Evolutionary conservation across 2,797 vertebrate genomes (phyloP).

Genomic region (Anniella stebbinsi): DNA sequence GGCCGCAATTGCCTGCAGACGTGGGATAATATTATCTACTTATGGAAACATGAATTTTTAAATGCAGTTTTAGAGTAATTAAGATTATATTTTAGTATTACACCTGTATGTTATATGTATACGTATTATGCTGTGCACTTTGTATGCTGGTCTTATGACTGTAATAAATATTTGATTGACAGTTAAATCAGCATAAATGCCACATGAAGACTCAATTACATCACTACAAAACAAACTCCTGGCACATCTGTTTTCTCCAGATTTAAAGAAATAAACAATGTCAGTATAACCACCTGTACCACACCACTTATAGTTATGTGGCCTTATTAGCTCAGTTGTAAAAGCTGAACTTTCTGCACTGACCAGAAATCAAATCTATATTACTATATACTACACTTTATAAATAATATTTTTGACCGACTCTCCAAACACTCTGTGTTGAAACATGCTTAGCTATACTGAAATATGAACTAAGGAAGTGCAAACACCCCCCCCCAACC

Average conservation of each 20-base stretch:
- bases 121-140: no score
- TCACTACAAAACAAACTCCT: neutral
- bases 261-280: neutral
- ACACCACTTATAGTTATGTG: neutral
- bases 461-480: neutral
- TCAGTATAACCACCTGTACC: neutral
- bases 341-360: neutral
- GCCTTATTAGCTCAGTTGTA: no score
- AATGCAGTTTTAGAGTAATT: no score
- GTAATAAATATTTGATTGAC: no score
- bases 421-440: neutral
- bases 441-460: neutral
- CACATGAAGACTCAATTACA: neutral
- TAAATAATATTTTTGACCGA: neutral
- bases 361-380: neutral
- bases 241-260: neutral
- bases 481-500: no score
- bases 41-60: no score
- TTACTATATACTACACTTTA: neutral
- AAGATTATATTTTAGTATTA: no score
- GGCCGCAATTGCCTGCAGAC: no score
- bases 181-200: slow-evolving; percentile 22
- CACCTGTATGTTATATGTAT: no score
- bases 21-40: no score
- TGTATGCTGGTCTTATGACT: no score